phyloP scores from a whole-genome alignment of 92 coral and sea anemone genomes.

The Phenganax subtilis region DNA sequence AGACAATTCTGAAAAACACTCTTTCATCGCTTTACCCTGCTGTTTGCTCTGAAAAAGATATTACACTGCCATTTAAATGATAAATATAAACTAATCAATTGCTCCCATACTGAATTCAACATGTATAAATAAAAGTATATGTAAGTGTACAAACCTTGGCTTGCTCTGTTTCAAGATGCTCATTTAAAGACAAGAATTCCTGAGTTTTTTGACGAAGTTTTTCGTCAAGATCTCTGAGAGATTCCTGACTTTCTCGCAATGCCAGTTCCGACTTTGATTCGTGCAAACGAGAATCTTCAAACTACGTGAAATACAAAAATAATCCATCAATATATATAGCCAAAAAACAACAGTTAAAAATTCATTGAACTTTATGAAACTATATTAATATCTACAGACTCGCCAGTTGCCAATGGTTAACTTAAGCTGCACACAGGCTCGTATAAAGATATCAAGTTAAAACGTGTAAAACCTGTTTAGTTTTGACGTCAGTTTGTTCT shows the following conservation, averaged over 20 bases:
- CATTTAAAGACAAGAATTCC: neutral
- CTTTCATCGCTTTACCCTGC: slow-evolving; percentile 85
- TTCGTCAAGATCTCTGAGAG: slow-evolving; percentile 14
- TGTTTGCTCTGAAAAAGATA: slow-evolving; percentile 57
- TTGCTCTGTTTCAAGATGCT: slow-evolving; percentile 20
- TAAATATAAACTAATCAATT: neutral
- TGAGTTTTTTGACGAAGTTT: slow-evolving; percentile 34
- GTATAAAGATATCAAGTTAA: too few species aligned
- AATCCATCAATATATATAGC: too few species aligned
- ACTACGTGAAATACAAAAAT: neutral
- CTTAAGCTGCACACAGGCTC: too few species aligned
- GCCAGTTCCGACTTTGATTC: neutral
- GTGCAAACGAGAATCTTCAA: slow-evolving; percentile 4
- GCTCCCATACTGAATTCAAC: too few species aligned
- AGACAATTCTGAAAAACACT: slow-evolving; percentile 66
- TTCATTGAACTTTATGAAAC: too few species aligned
- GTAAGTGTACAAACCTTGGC: slow-evolving; percentile 18
- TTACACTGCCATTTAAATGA: neutral
- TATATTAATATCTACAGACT: too few species aligned
- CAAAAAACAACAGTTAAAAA: too few species aligned
- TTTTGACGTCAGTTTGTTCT: slow-evolving; percentile 77
- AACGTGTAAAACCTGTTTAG: slow-evolving; percentile 57
- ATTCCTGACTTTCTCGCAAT: slow-evolving; percentile 3
- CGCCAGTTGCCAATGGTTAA: too few species aligned
- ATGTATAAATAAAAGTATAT: neutral